phyloP scores from a whole-genome alignment of 2,888 invertebrate species.

The Eurytoma californica region DNA sequence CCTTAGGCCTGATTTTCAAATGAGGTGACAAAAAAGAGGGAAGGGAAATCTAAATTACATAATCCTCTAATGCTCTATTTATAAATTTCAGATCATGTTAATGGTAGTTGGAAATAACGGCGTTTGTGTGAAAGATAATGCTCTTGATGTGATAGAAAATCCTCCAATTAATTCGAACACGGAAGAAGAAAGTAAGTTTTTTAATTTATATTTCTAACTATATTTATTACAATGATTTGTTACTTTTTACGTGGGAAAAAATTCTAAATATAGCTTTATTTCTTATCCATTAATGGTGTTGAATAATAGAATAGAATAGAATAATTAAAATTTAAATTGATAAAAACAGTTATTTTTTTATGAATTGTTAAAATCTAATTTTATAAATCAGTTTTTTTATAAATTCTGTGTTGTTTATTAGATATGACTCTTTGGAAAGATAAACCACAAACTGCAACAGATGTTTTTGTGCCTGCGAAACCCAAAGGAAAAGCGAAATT shows the following conservation, averaged over 20 bases:
- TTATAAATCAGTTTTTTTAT: neutral
- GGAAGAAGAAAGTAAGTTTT: slow-evolving; percentile 52
- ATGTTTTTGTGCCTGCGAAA: slow-evolving; percentile 64
- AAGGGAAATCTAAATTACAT: slow-evolving; percentile 53
- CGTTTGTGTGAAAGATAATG: slow-evolving; percentile 68
- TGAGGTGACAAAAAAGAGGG: slow-evolving; percentile 27
- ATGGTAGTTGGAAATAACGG: slow-evolving; percentile 71
- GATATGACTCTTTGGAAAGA: slow-evolving; percentile 56
- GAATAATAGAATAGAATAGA: neutral
- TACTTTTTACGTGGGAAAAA: neutral
- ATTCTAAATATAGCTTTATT: neutral
- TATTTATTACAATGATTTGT: slow-evolving; percentile 1
- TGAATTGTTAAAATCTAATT: neutral
- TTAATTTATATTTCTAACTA: neutral
- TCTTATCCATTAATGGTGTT: neutral
- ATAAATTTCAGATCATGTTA: slow-evolving; percentile 70
- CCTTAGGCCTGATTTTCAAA: slow-evolving; percentile 54
- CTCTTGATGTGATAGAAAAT: slow-evolving; percentile 62
- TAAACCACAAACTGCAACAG: slow-evolving; percentile 47
- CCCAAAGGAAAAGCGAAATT: slow-evolving; percentile 76
- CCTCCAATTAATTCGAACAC: slow-evolving; percentile 20
- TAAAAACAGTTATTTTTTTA: neutral
- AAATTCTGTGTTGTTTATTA: slow-evolving; percentile 21
- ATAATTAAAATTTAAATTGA: no score
- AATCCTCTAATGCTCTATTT: slow-evolving; percentile 57